Percentiles rank a stretch among this genome's conserved stretches.
These are phyloP conservation scores for Notarius lentiginosus DNA, from an alignment of 2,113 vertebrate species.

Conservation along the genomic window DNA sequence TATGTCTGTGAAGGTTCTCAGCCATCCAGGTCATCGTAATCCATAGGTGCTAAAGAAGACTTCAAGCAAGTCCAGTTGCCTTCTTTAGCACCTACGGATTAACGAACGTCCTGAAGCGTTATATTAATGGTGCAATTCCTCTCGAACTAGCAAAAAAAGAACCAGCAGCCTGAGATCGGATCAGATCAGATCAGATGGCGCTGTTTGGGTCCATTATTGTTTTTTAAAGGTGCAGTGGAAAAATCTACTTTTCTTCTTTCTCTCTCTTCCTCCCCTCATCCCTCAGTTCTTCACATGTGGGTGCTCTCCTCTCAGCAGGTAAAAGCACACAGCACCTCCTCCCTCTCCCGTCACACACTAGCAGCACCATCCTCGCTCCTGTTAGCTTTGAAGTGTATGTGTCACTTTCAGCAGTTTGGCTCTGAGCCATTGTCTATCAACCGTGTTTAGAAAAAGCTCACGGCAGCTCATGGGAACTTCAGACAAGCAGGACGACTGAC, in stretches of 20 bases:
- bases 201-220: neutral
- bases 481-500: neutral
- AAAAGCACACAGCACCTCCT: constrained; percentile 7
- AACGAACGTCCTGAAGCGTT: neutral
- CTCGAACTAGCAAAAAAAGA: neutral
- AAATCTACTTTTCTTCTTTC: neutral
- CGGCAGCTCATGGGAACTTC: constrained; percentile 23
- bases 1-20: too few relatives aligned
- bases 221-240: constrained; percentile 2
- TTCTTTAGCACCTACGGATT: too few relatives aligned
- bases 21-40: too few relatives aligned
- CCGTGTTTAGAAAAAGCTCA: constrained; percentile 23
- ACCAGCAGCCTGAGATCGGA: neutral
- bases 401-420: constrained; percentile 51
- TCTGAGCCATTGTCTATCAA: constrained; percentile 42
- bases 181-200: neutral
- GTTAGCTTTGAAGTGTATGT: constrained; percentile 47
- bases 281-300: neutral
- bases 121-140: neutral
- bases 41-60: too few relatives aligned
- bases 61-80: too few relatives aligned
- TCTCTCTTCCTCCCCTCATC: neutral
- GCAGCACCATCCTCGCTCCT: neutral
- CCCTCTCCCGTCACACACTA: neutral
- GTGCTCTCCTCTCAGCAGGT: constrained; percentile 28